Evolutionary conservation across 2,888 invertebrate species (phyloP).

Genomic region (Macrophya annulata): DNA sequence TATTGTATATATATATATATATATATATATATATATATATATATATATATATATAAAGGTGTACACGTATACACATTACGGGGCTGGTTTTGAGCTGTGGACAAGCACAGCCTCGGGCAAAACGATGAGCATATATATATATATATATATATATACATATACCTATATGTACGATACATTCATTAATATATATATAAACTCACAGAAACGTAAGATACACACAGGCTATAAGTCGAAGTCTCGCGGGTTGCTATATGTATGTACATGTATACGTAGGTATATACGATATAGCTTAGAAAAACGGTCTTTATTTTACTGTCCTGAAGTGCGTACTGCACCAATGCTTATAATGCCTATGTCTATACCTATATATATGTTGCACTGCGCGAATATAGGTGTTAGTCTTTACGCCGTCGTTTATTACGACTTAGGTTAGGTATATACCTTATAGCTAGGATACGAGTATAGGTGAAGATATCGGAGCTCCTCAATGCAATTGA

Average conservation of each 20-base stretch:
- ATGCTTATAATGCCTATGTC: neutral
- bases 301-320: slow-evolving; percentile 21
- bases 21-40: neutral
- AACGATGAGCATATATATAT: neutral
- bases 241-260: slow-evolving; percentile 1
- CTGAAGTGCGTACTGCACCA: slow-evolving; percentile 1
- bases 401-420: slow-evolving; percentile 25
- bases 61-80: slow-evolving; percentile 59
- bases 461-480: neutral
- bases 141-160: neutral
- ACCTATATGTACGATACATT: neutral
- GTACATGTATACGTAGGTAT: too few relatives aligned
- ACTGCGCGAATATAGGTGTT: neutral
- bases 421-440: neutral
- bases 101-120: slow-evolving; percentile 15
- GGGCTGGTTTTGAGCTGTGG: slow-evolving; percentile 57
- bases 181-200: neutral
- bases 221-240: neutral
- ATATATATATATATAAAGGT: neutral
- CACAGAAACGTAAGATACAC: neutral
- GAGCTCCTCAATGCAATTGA: slow-evolving; percentile 65
- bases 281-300: neutral
- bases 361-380: neutral
- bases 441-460: too few relatives aligned
- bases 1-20: slow-evolving; percentile 7